Evolutionary conservation across 2,888 invertebrate species (phyloP), one percentile per base, ranked within the genome.

Genomic region (Tinea semifulvella): DNA sequence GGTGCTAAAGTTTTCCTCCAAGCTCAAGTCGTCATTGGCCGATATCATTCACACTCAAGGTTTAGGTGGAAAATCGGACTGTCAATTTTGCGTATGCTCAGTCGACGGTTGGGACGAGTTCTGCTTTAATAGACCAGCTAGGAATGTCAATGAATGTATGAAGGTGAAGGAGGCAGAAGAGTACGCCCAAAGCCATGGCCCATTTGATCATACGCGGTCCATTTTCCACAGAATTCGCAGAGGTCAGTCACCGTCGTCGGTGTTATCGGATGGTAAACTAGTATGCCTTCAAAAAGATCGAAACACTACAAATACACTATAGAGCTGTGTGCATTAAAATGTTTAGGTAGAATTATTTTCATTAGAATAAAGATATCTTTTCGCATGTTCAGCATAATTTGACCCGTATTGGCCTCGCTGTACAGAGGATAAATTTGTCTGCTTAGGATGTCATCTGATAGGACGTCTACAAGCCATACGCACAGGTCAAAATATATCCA

Each of bases 121-220:
- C 31, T 80, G 79, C 43, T 60, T 55, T 1, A 60, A 56, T 2
- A 61, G 76, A 54, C 68, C 74, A 2, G 69, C 72, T 0, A 59
- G 51, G 25, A 73, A 65, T 39, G 53, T 73, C 0, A 77, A 79
- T 42, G 79, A 79, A 49, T 80, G 79, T 42, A 47, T 77, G 2
- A 49, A 60, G 40, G 52, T 73, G 52, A 53, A 53, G 0, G 43
- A 36, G 1, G 7, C 65, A 1, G 56, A 48, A 28, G 51, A 61
- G 0, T 44, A 55, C 1, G 57, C 57, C 1, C 26, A 57, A 0
- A 53, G 27, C 2, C 57, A 58, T 22, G 6, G 55, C 1, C 68
- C 71, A 0, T 74, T 47, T 28, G 60, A 65, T 0, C 68, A 68
- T 43, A 54, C 60, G 6, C 63, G 54, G 20, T 53, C 48, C 11